These are phyloP conservation scores for Dermochelys coriacea DNA, from an alignment of 2,797 vertebrate species.

Conservation along the genomic window DNA sequence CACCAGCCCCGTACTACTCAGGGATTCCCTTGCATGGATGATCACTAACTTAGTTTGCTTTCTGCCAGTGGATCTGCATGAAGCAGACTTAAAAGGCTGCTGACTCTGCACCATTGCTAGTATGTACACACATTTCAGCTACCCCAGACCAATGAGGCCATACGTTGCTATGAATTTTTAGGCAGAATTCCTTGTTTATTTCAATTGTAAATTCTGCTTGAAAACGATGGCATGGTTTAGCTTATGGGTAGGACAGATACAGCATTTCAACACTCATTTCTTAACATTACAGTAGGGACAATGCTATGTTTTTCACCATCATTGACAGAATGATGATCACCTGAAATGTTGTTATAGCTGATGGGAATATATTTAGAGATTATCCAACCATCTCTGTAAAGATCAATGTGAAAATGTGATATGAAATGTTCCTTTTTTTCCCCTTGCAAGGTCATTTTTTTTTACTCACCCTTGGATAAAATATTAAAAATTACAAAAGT, in stretches of 20 bases:
- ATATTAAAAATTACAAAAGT: constrained; percentile 24
- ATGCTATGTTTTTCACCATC: background rate
- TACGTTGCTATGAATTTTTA: background rate
- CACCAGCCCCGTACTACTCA: background rate
- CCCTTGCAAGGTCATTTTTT: constrained; percentile 18
- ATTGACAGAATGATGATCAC: background rate
- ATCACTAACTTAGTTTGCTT: background rate
- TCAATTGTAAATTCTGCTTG: background rate
- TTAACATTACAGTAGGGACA: background rate
- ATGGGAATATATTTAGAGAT: background rate
- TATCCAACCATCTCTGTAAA: background rate
- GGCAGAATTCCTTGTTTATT: background rate
- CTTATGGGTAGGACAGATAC: background rate
- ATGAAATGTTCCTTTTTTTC: background rate
- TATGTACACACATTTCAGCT: background rate
- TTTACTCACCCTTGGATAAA: background rate
- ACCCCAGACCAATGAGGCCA: background rate
- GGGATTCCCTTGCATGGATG: background rate
- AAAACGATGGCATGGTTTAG: background rate
- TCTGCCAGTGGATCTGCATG: background rate
- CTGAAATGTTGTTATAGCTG: background rate
- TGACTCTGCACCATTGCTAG: background rate
- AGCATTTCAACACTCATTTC: background rate
- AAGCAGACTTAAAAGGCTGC: background rate
- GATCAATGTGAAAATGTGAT: background rate